Evolutionary conservation across 2,797 vertebrate species (phyloP).

Genomic region (Craterocephalus amniculus): DNA sequence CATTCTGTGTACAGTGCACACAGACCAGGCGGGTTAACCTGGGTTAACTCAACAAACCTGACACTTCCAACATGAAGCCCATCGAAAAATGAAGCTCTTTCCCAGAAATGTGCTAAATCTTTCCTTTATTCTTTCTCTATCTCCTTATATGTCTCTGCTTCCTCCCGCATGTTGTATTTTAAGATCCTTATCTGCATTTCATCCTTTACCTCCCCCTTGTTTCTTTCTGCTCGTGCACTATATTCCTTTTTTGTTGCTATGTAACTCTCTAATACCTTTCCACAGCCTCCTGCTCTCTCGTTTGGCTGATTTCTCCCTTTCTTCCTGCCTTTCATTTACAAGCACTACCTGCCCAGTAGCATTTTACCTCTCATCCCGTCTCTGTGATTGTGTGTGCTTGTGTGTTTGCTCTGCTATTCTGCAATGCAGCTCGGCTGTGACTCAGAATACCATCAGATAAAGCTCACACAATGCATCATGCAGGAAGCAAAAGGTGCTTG

Average conservation of each 20-base stretch:
- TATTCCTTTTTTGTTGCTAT: slow-evolving; percentile 59
- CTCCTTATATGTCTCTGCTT: neutral
- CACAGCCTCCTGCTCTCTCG: slow-evolving; percentile 16
- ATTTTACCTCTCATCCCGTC: slow-evolving; percentile 54
- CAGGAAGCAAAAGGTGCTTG: slow-evolving; percentile 71
- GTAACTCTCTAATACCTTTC: slow-evolving; percentile 56
- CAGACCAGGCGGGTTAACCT: slow-evolving; percentile 54
- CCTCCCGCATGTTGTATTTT: slow-evolving; percentile 9
- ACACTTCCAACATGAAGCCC: slow-evolving; percentile 41
- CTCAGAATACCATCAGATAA: slow-evolving; percentile 76
- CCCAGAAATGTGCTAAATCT: slow-evolving; percentile 17
- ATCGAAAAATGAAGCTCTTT: slow-evolving; percentile 61
- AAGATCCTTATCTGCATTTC: slow-evolving; percentile 15
- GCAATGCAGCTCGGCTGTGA: slow-evolving; percentile 74
- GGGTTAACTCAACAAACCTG: slow-evolving; percentile 56
- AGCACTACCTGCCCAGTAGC: slow-evolving; percentile 67
- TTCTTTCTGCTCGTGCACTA: slow-evolving; percentile 44
- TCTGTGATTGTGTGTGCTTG: slow-evolving; percentile 1
- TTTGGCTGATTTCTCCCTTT: slow-evolving; percentile 52
- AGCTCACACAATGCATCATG: slow-evolving; percentile 70
- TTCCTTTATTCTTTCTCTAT: neutral
- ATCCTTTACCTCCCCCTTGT: slow-evolving; percentile 21
- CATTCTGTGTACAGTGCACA: slow-evolving; percentile 33
- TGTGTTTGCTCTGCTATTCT: slow-evolving; percentile 67
- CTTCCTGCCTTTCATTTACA: slow-evolving; percentile 46